Conservation (phyloP, 2,888 invertebrate genomes). For the Monopis laevigella region DNA sequence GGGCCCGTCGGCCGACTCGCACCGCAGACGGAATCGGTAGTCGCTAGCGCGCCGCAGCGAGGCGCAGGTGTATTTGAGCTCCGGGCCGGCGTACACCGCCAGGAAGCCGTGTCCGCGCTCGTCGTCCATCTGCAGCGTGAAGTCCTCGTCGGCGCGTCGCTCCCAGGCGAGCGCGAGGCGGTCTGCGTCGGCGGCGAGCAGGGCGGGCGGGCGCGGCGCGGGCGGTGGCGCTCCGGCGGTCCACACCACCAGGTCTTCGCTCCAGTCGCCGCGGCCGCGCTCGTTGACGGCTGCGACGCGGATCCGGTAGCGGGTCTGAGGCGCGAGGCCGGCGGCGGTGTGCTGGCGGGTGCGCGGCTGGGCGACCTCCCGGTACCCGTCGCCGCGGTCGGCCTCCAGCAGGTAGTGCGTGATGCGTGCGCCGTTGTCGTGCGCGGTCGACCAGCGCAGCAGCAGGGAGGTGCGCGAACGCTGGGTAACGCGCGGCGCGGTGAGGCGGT, state of each 20-base stretch:
- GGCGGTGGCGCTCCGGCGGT: slow-evolving; percentile 84
- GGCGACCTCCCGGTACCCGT: slow-evolving; percentile 76
- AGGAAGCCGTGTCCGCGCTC: slow-evolving; percentile 80
- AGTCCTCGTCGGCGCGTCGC: slow-evolving; percentile 80
- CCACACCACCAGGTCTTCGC: slow-evolving; percentile 72
- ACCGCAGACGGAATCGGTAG: slow-evolving; percentile 83
- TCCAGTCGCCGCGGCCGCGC: slow-evolving; percentile 78
- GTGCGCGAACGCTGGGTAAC: slow-evolving; percentile 76
- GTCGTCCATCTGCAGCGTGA: slow-evolving; percentile 83
- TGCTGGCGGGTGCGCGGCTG: slow-evolving; percentile 80
- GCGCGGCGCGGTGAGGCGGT: slow-evolving; percentile 77
- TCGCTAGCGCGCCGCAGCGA: slow-evolving; percentile 78
- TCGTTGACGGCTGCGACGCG: slow-evolving; percentile 86
- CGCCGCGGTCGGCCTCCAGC: slow-evolving; percentile 81
- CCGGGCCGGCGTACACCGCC: slow-evolving; percentile 81
- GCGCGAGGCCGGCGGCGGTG: slow-evolving; percentile 77
- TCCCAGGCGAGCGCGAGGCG: slow-evolving; percentile 79
- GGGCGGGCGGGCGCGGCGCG: slow-evolving; percentile 79
- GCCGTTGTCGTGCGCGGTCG: slow-evolving; percentile 81
- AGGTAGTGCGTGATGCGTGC: slow-evolving; percentile 79
- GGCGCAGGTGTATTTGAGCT: slow-evolving; percentile 72
- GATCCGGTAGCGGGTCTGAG: slow-evolving; percentile 84
- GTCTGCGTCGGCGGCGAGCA: slow-evolving; percentile 71
- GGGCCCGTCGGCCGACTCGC: slow-evolving; percentile 84
- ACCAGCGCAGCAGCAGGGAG: slow-evolving; percentile 76